These are phyloP conservation scores for Ceratothoa steindachneri DNA, from an alignment of 2,888 invertebrate genomes.

Conservation along the genomic window DNA sequence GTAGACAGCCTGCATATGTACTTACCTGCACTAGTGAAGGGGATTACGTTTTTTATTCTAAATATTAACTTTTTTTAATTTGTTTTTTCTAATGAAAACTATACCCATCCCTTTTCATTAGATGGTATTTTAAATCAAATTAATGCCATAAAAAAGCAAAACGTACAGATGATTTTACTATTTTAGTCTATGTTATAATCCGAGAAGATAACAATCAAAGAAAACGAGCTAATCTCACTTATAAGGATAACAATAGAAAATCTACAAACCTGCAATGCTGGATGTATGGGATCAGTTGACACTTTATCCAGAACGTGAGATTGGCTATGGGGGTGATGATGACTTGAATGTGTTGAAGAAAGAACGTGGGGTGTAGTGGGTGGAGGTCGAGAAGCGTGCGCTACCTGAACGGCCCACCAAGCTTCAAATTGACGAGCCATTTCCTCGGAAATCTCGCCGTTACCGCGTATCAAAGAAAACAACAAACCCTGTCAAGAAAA, in stretches of 20 bases:
- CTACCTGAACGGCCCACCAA: conserved; percentile 41
- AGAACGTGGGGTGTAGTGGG: conserved; percentile 18
- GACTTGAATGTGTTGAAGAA: conserved; percentile 13
- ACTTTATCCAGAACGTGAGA: background rate
- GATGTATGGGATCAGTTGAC: conserved; percentile 1
- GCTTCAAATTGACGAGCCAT: conserved; percentile 43
- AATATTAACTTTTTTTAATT: too few relatives aligned
- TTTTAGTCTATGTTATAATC: too few relatives aligned
- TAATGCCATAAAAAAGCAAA: too few relatives aligned
- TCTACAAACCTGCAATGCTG: conserved; percentile 18
- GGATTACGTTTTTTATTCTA: too few relatives aligned
- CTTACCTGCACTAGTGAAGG: too few relatives aligned
- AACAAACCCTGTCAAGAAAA: background rate
- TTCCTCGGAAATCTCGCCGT: conserved; percentile 38
- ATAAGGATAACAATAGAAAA: background rate
- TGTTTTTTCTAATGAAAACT: too few relatives aligned
- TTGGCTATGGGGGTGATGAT: background rate
- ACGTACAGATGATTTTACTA: too few relatives aligned
- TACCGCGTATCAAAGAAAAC: background rate
- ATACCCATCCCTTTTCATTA: too few relatives aligned
- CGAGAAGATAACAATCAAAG: background rate
- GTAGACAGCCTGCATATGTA: too few relatives aligned
- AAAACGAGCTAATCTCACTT: background rate
- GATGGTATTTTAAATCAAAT: too few relatives aligned
- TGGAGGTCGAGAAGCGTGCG: conserved; percentile 31